Conservation (phyloP, 2,113 vertebrate species). For the Carassius carassius region DNA sequence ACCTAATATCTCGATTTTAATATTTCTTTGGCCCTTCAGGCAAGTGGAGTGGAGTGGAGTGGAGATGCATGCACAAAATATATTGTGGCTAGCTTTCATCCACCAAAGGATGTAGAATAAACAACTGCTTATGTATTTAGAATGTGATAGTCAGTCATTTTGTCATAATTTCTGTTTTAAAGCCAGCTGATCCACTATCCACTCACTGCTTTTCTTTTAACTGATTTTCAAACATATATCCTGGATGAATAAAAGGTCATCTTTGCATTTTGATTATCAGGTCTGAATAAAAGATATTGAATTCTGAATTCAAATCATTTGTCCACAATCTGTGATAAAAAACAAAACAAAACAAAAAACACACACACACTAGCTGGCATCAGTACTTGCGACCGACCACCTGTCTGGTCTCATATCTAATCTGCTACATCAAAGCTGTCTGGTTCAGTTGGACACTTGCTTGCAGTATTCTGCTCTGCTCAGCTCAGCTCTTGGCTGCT, state of each 20-base stretch:
- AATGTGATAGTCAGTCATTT: background rate
- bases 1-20: slow-evolving; percentile 2
- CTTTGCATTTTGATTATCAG: background rate
- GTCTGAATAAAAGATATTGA: slow-evolving; percentile 9
- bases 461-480: background rate
- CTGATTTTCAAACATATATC: background rate
- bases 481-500: background rate
- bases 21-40: background rate
- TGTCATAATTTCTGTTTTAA: background rate
- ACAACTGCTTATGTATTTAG: background rate
- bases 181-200: background rate
- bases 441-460: background rate
- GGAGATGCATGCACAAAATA: slow-evolving; percentile 1
- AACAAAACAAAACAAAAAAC: background rate
- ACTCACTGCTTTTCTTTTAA: background rate
- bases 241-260: background rate
- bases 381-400: background rate
- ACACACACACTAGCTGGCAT: background rate
- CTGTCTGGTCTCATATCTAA: slow-evolving; percentile 4
- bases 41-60: background rate
- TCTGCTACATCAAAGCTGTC: slow-evolving; percentile 18
- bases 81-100: background rate
- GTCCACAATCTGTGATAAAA: background rate
- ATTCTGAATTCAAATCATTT: background rate
- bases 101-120: background rate